Evolutionary conservation across 2,113 vertebrate genomes (phyloP), one percentile per base, ranked within the genome.

Genomic region (Protomyctophum bolini): DNA sequence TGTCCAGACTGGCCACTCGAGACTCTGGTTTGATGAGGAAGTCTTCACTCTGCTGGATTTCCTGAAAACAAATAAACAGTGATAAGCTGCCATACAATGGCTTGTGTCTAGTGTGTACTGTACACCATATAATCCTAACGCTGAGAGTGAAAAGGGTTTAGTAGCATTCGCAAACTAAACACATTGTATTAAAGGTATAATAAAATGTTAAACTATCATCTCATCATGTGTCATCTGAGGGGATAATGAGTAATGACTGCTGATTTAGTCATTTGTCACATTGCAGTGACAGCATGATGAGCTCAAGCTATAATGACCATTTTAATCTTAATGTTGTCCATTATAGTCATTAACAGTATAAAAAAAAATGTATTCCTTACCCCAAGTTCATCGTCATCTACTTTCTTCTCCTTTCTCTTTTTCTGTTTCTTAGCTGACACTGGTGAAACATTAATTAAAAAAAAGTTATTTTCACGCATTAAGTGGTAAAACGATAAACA

Each of bases 11-110:
- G 0, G 92, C 78, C 0, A 94, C 89, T 14, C 93, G 95, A 0
- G 94, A 95, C 83, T 98, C 96, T 0, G 97, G 97, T 58, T 95
- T 94, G 91, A 99, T 99, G 21, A 97, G 73, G 48, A 99, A 99
- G 15, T 98, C 94, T 7, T 93, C 94, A 0, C 86, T 91, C 66
- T 96, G 93, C 58, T 99, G 97, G 21, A 98, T 95, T 15, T 96
- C 96, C 98, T 99, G 82, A 0, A 0, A 10, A 45, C 1, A 11
- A 52, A 45, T 10, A 49, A 8, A 62, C 33, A 41, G 33, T 41
- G 33, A 41, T 41, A 41, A 41, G 33, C 33, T 41, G 33, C 3
- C 33, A 41, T 41, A 41, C 33, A 41, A 3, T 41, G 33, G 33
- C 5, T 41, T 41, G 33, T 41, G 33, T n/a, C n/a, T n/a, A n/a